phyloP scores from a whole-genome alignment of 2,888 invertebrate species.

The Agrochola litura region DNA sequence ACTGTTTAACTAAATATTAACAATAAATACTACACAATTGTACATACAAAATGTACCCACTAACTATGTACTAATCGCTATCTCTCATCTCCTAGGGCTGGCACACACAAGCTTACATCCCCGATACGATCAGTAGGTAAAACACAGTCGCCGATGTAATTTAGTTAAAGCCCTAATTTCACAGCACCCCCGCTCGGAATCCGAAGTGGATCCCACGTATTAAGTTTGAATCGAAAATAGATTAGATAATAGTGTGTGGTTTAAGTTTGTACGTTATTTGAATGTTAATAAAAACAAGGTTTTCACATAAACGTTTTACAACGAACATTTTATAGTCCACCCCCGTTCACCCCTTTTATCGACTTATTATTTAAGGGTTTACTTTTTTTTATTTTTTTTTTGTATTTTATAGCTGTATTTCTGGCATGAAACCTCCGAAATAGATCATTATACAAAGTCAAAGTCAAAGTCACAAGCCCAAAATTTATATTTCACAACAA shows the following conservation, averaged over 20 bases:
- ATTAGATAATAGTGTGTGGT: conserved; percentile 44
- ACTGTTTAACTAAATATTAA: background rate
- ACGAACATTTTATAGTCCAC: background rate
- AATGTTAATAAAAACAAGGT: conserved; percentile 22
- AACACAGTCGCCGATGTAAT: conserved; percentile 74
- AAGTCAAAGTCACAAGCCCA: no score
- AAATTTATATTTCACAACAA: background rate
- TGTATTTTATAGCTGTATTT: background rate
- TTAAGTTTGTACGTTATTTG: conserved; percentile 1
- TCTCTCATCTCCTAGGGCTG: conserved; percentile 19
- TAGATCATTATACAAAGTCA: no score
- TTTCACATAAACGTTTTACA: background rate
- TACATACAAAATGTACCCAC: background rate
- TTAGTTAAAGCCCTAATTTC: conserved; percentile 78
- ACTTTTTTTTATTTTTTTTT: background rate
- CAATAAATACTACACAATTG: background rate
- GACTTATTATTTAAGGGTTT: background rate
- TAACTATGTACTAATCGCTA: conserved; percentile 26
- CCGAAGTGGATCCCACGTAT: conserved; percentile 35
- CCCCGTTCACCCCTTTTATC: background rate
- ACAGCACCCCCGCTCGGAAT: conserved; percentile 58
- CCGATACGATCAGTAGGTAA: conserved; percentile 74
- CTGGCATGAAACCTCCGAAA: background rate
- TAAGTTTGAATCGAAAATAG: conserved; percentile 54
- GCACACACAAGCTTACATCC: conserved; percentile 10